Base-by-base conservation (phyloP, 2,113 vertebrate species). In the Delphinus delphis region DNA sequence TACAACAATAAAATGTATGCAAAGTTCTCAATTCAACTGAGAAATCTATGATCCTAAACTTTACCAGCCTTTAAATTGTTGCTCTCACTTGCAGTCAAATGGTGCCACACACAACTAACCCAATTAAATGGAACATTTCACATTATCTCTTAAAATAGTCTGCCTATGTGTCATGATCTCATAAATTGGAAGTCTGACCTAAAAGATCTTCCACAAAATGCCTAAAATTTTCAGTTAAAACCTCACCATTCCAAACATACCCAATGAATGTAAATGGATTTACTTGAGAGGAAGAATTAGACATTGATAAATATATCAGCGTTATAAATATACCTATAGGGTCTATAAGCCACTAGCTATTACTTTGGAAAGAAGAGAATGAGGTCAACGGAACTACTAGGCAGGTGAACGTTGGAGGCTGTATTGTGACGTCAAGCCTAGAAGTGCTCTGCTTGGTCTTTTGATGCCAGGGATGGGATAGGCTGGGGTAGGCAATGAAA, bases 91-190 rank as follows among this genome's bases (percentile, higher is more conserved):
- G 13, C 6, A 71, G 53, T 85, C 23, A 58, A 70, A 87, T 23
- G 14, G 14, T 79, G 8, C 9, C 58, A 68, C 11, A 63, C 23
- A 1, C 18, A 87, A 88, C 50, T 26, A 93, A 81, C 10, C 5
- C 82, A 85, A 23, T 84, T 86, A 95, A 95, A 84, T 38, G 18
- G 18, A 92, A n/a, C 21, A 85, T 81, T 96, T 89, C 58, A 88
- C 5, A 81, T 70, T 67, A 81, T 80, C 58, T 63, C 41, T 90
- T 88, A 55, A 84, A 93, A 70, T 8, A 41, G 15, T 3, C 13
- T 50, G 28, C 6, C 13, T 71, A 6, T 77, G 25, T 86, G 26
- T 77, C 26, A 70, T 84, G 38, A 88, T 71, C 2, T 91, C 53
- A 90, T 84, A 70, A 81, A 81, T 10, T 38, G 11, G 20, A 83